Evolutionary conservation across 2,888 invertebrate genomes (phyloP).

Genomic region (Rhogogaster chlorosoma): DNA sequence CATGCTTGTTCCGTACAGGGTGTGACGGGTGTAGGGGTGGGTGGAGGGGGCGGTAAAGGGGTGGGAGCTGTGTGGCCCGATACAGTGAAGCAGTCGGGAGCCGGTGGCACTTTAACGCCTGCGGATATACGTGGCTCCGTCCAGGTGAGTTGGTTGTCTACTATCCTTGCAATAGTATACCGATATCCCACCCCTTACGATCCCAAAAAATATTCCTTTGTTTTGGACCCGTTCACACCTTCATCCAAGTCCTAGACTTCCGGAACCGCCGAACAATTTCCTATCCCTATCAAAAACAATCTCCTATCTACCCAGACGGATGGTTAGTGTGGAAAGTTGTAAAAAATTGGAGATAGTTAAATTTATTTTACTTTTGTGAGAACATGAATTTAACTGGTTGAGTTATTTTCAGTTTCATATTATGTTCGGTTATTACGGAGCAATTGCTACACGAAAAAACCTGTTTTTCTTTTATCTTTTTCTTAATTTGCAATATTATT

Average conservation of each 20-base stretch:
- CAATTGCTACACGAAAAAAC: not conserved
- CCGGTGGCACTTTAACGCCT: conserved; percentile 92
- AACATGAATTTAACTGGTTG: not conserved
- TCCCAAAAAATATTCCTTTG: not conserved
- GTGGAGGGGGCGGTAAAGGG: conserved; percentile 83
- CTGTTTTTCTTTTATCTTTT: not conserved
- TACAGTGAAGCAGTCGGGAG: conserved; percentile 89
- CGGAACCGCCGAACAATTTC: conserved; percentile 3
- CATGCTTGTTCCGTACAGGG: conserved; percentile 76
- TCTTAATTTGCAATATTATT: not conserved
- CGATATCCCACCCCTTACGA: not conserved
- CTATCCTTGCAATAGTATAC: conserved; percentile 11
- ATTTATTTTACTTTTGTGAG: not conserved
- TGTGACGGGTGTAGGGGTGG: conserved; percentile 75
- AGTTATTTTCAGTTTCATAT: not conserved
- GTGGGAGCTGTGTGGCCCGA: conserved; percentile 91
- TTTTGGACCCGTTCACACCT: conserved; percentile 40
- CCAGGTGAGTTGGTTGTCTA: conserved; percentile 84
- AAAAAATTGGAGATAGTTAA: not conserved
- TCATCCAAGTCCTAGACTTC: conserved; percentile 24
- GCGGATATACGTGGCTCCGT: conserved; percentile 98
- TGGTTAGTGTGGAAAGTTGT: conserved; percentile 24
- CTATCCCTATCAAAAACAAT: conserved; percentile 41
- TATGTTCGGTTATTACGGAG: not conserved
- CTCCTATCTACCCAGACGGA: conserved; percentile 28